Percentiles rank a stretch among this genome's conserved stretches.
These are phyloP conservation scores for Ochropacha duplaris DNA, from an alignment of 2,888 invertebrate genomes.

Conservation along the genomic window DNA sequence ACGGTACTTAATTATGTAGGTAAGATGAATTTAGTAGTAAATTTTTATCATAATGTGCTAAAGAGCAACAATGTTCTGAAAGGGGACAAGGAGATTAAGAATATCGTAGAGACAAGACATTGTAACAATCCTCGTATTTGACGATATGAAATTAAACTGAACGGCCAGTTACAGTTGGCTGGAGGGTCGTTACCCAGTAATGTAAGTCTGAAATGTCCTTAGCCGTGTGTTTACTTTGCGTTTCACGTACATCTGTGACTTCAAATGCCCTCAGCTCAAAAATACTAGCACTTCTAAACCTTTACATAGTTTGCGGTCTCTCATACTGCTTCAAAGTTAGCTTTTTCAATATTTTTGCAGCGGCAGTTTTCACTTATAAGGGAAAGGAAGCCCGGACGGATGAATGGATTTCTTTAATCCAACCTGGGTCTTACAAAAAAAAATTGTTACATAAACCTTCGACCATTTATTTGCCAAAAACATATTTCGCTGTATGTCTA, in stretches of 20 bases:
- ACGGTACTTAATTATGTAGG: too few relatives aligned
- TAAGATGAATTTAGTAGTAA: too few relatives aligned
- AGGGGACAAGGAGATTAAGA: neutral
- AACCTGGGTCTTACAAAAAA: neutral
- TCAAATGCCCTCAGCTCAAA: neutral
- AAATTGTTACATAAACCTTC: too few relatives aligned
- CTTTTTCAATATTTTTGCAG: neutral
- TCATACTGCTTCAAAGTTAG: neutral
- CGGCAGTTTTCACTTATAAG: neutral
- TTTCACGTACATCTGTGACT: constrained; percentile 5
- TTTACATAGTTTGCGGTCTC: neutral
- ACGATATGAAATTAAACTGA: constrained; percentile 13
- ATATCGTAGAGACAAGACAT: neutral
- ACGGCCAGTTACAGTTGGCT: constrained; percentile 8
- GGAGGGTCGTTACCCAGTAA: constrained; percentile 12
- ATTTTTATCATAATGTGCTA: neutral
- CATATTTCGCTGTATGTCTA: neutral
- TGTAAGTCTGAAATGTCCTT: constrained; percentile 8
- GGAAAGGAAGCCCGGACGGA: neutral
- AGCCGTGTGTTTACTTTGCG: constrained; percentile 11
- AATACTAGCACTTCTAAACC: neutral
- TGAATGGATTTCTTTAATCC: neutral
- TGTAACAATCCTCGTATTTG: constrained; percentile 7
- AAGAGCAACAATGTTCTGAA: neutral
- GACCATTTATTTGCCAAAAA: too few relatives aligned